These are phyloP conservation scores for Turnix velox DNA, from an alignment of 2,113 vertebrate species.

Conservation along the genomic window DNA sequence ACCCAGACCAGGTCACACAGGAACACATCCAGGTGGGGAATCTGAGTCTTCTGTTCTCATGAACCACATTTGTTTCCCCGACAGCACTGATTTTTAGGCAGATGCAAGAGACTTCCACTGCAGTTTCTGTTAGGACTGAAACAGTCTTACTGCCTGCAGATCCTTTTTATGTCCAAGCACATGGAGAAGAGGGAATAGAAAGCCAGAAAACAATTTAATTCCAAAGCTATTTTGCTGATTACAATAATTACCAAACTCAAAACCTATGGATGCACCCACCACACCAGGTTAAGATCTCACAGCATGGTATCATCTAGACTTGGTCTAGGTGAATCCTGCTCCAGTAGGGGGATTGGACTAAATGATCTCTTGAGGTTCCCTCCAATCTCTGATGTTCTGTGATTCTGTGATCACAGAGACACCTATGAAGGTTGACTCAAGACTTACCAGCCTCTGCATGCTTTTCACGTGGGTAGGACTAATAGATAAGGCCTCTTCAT, in stretches of 20 bases:
- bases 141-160: neutral
- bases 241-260: neutral
- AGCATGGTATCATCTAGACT: neutral
- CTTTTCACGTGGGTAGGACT: slow-evolving; percentile 97
- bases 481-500: slow-evolving; percentile 97
- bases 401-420: no score
- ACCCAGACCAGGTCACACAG: no score
- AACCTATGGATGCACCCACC: neutral
- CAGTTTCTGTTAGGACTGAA: neutral
- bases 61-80: neutral
- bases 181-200: neutral
- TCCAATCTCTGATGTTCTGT: no score
- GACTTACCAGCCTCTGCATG: slow-evolving; percentile 97
- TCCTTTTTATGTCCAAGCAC: neutral
- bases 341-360: no score
- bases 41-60: neutral
- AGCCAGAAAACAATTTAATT: neutral
- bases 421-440: neutral
- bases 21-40: no score
- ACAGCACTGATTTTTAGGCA: neutral
- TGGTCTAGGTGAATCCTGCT: no score
- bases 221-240: neutral
- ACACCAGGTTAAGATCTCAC: neutral
- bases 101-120: neutral
- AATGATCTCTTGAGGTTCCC: no score